Evolutionary conservation across 92 coral and sea anemone genomes (phyloP).

Genomic region (Pocillopora meandrina): DNA sequence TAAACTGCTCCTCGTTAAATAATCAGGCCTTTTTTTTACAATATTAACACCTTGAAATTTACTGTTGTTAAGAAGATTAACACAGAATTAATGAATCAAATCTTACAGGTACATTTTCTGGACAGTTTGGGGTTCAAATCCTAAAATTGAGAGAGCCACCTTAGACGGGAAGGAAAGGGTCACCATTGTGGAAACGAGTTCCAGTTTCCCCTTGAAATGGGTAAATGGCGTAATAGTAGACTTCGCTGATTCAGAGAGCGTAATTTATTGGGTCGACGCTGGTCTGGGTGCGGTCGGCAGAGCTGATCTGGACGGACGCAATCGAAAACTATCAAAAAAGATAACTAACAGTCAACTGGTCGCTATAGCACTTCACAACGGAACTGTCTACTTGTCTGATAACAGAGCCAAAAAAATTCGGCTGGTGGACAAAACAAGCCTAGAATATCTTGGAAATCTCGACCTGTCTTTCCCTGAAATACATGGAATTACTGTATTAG

Average conservation of each 20-base stretch:
- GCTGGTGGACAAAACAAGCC: background rate
- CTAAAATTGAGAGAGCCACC: conserved; percentile 13
- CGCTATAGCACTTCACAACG: background rate
- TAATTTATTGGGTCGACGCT: conserved; percentile 4
- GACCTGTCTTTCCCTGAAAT: background rate
- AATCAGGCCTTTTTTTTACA: too few relatives aligned
- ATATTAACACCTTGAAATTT: too few relatives aligned
- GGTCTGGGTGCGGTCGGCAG: background rate
- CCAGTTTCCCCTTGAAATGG: background rate
- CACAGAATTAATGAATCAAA: too few relatives aligned
- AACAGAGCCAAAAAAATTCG: background rate
- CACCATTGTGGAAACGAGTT: background rate
- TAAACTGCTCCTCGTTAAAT: too few relatives aligned
- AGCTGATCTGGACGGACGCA: conserved; percentile 9
- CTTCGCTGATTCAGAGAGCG: background rate
- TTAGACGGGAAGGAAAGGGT: background rate
- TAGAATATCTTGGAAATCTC: background rate
- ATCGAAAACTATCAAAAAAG: background rate
- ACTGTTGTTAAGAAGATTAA: too few relatives aligned
- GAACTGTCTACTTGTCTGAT: background rate
- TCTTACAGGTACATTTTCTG: background rate
- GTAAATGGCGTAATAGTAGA: background rate
- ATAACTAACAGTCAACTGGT: background rate
- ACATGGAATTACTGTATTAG: background rate
- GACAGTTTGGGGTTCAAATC: background rate